Base-by-base conservation (phyloP, 2,888 invertebrate genomes). In the Choristoneura rosaceana region DNA sequence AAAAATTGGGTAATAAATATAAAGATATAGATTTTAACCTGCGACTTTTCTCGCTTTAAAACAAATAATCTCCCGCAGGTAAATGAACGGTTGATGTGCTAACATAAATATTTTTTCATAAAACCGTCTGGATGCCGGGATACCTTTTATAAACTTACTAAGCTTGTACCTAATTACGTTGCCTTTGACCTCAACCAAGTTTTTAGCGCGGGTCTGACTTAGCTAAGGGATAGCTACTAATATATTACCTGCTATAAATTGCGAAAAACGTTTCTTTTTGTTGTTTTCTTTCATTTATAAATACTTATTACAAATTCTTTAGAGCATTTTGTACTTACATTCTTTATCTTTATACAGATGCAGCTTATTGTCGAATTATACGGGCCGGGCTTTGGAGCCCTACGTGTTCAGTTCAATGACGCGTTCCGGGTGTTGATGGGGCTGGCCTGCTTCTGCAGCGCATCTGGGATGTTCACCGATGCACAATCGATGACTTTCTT, bases 141-240 rank as follows among this genome's bases (percentile, higher is more conserved):
- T 55, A 65, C 45, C 17, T 60, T 66, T 41, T 12, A 25, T 41
- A 52, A 66, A 66, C 52, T 71, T 55, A 12, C 34, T n/a, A 33
- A 69, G 41, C 10, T 14, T 62, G 59, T 67, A 61, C 60, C 43
- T 65, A 41, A 50, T 43, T 70, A 41, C 59, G 66, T 66, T 71
- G 52, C 50, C 60, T 52, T 52, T 66, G 50, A 71, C 71, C 71
- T 67, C n/a, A 55, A 52, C 45, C 62, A 62, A 71, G 62, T 66
- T 71, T 58, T 55, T 62, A 41, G 59, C 34, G 5, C 34, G 34
- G 25, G 55, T 55, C 55, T 55, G 9, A 12, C 25, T 41, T 43
- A 25, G 43, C 17, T 43, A 25, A 43, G 43, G 10, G 17, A 12
- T 15, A 43, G 41, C 38, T 60, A n/a, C 47, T 3, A 47, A 47